These are phyloP conservation scores for Coregonus sp. DNA, from an alignment of 2,797 vertebrate genomes.

Conservation along the genomic window DNA sequence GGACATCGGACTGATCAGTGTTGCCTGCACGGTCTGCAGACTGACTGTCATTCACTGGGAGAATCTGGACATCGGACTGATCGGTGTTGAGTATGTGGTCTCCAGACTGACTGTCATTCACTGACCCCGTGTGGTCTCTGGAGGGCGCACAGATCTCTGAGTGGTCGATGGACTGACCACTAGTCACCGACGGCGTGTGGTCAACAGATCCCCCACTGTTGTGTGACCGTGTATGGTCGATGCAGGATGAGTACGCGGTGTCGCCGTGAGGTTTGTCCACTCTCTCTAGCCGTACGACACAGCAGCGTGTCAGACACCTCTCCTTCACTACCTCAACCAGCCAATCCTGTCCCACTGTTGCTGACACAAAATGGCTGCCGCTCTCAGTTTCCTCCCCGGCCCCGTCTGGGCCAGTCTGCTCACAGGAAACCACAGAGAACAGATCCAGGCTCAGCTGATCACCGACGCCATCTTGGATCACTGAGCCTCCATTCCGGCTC, in stretches of 20 bases:
- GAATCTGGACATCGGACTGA: no score
- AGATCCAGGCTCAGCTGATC: constrained; percentile 13
- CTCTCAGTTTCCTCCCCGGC: constrained; percentile 22
- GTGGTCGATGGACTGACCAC: background rate
- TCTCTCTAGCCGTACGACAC: constrained; percentile 54
- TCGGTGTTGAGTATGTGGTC: no score
- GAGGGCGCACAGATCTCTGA: background rate
- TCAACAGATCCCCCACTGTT: constrained; percentile 1
- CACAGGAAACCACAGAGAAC: constrained; percentile 10
- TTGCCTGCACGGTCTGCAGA: background rate
- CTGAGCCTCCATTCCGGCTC: background rate
- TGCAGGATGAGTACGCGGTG: constrained; percentile 53
- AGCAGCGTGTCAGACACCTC: constrained; percentile 49
- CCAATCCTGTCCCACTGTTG: constrained; percentile 47
- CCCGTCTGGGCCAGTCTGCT: background rate
- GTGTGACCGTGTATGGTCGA: constrained; percentile 25
- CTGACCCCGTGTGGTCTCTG: background rate
- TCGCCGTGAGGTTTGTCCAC: constrained; percentile 38
- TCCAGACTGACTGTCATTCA: background rate
- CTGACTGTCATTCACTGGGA: no score
- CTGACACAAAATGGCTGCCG: constrained; percentile 47
- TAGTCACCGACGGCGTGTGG: background rate
- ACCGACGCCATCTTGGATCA: background rate
- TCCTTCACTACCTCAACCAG: constrained; percentile 56
- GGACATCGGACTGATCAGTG: no score